Evolutionary conservation across 1,140 invertebrate species (phyloP).

Genomic region (Lepidurus arcticus): DNA sequence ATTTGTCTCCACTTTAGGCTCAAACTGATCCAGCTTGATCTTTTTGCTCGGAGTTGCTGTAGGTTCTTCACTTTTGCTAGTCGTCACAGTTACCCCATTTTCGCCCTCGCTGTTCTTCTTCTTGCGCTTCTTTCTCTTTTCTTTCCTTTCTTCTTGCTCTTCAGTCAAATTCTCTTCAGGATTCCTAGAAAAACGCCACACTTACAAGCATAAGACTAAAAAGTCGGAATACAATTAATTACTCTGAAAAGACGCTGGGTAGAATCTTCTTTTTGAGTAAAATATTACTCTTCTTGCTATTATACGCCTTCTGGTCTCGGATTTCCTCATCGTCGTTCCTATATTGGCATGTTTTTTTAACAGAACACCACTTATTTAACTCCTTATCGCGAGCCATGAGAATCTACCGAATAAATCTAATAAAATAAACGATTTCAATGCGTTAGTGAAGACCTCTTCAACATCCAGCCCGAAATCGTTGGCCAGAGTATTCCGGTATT

Average conservation of each 20-base stretch:
- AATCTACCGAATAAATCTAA: conserved; percentile 58
- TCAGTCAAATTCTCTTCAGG: conserved; percentile 26
- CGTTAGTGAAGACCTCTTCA: conserved; percentile 64
- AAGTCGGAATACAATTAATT: conserved; percentile 33
- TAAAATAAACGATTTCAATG: conserved; percentile 30
- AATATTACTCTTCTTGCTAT: conserved; percentile 65
- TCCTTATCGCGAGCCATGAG: conserved; percentile 83
- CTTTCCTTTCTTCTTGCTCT: conserved; percentile 34
- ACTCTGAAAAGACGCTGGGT: conserved; percentile 66
- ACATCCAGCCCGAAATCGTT: conserved; percentile 87
- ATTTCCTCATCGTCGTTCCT: conserved; percentile 70
- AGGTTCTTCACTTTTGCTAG: conserved; percentile 29
- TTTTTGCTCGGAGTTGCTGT: conserved; percentile 34
- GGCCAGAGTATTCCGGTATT: conserved; percentile 79
- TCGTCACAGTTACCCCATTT: neutral
- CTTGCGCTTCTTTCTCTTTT: conserved; percentile 34
- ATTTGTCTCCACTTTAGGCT: conserved; percentile 40
- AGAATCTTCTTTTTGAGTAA: conserved; percentile 73
- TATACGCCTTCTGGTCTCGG: conserved; percentile 69
- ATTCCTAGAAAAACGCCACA: conserved; percentile 19
- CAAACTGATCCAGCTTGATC: conserved; percentile 36
- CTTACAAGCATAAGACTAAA: neutral
- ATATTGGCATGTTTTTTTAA: conserved; percentile 82
- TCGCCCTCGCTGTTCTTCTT: conserved; percentile 34
- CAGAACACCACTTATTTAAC: conserved; percentile 87